Conservation (phyloP, 2,797 vertebrate species). For the Trachops cirrhosus region DNA sequence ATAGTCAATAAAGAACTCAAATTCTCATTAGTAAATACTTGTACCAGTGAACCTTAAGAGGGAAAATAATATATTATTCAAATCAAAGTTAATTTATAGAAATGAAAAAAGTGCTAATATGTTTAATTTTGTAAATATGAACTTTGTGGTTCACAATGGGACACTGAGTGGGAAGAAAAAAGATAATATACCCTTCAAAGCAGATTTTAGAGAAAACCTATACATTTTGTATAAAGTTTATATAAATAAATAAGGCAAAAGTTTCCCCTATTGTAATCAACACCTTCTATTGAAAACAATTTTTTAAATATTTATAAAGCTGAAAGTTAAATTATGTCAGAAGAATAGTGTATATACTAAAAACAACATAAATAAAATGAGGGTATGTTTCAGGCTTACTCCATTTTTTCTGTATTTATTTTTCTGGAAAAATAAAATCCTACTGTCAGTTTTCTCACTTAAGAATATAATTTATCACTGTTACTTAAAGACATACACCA, state of each 20-base stretch:
- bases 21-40: background rate
- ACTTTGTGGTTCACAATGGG: background rate
- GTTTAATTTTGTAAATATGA: background rate
- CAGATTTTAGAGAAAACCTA: background rate
- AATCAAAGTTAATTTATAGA: background rate
- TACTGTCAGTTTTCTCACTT: background rate
- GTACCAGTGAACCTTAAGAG: background rate
- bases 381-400: background rate
- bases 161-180: background rate
- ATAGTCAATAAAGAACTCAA: background rate
- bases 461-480: background rate
- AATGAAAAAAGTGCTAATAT: background rate
- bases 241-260: constrained; percentile 43
- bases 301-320: constrained; percentile 23
- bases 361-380: background rate
- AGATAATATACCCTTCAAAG: background rate
- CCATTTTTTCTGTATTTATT: background rate
- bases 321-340: background rate
- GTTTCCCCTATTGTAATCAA: constrained; percentile 38
- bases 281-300: constrained; percentile 5
- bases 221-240: background rate
- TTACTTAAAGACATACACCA: background rate
- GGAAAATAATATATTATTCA: background rate
- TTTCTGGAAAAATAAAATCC: background rate
- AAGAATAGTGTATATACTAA: background rate